Evolutionary conservation across 2,888 invertebrate species (phyloP), one percentile per base, ranked within the genome.

Genomic region (Tolmerus cingulatus): DNA sequence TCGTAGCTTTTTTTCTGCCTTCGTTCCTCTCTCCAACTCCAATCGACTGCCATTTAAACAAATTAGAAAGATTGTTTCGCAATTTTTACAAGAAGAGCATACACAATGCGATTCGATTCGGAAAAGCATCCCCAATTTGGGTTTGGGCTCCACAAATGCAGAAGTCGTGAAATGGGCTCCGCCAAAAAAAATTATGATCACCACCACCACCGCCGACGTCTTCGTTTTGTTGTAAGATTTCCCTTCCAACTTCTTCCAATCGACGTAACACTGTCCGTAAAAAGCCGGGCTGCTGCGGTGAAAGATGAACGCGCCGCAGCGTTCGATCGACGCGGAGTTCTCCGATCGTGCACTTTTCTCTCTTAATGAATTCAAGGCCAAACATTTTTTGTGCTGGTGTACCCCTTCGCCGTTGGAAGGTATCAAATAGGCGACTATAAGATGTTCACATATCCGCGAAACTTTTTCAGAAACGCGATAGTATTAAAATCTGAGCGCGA

Each of bases 291-390:
- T 51, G 66, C 66, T 23, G 66, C 40, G 23, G 66, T 82, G 57
- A 57, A 82, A 82, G 82, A 82, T 37, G 43, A 46, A 46, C 12
- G 43, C 19, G 30, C 19, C 16, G 37, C 34, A 57, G 9, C 23
- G 66, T 66, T 66, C 23, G 66, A 66, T 66, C 23, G 66, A 55
- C 57, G 37, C 43, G 43, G 19, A 82, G 34, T 40, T 55, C 66
- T 82, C 82, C 16, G 37, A 82, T 82, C 82, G 30, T 57, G 37
- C 16, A 66, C 55, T 82, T 74, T 74, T 46, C 74, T 85, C 74
- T 85, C 85, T 74, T 74, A 74, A 85, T 85, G 85, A 85, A 85
- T 74, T 85, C 85, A 85, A 85, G 85, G 85, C 85, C 85, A 85
- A 85, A 74, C 74, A 43, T 85, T 74, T 85, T 85, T 74, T 85